Percentiles rank a stretch among this genome's conserved stretches.
Conservation (phyloP, 2,888 invertebrate species). For the Rhagonycha fulva region DNA sequence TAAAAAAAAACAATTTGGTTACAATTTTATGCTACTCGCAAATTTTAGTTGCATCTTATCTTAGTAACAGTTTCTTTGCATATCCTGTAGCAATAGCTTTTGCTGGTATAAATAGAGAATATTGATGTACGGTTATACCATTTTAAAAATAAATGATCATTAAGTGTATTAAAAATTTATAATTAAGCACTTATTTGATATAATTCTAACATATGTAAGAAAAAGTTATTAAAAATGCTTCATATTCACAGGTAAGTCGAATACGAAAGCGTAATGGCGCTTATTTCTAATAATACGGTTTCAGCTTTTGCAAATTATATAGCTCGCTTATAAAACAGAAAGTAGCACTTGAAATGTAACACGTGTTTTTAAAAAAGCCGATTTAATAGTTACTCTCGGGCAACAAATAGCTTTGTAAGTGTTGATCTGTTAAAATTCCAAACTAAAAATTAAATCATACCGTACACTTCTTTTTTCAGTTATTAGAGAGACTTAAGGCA, state of each 20-base stretch:
- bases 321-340: slow-evolving; percentile 1
- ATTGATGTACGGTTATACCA: neutral
- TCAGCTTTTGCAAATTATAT: slow-evolving; percentile 20
- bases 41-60: no score
- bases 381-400: slow-evolving; percentile 13
- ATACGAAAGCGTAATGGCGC: neutral
- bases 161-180: neutral
- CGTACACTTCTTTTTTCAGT: neutral
- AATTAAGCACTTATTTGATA: neutral
- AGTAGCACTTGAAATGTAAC: slow-evolving; percentile 7
- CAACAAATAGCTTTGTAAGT: slow-evolving; percentile 16
- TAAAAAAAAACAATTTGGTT: no score
- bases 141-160: neutral
- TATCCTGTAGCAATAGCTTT: neutral
- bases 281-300: slow-evolving; percentile 20
- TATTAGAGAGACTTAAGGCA: neutral
- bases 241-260: neutral
- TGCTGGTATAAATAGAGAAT: neutral
- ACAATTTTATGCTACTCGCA: no score
- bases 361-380: slow-evolving; percentile 23
- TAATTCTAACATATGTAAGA: neutral
- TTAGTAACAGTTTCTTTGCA: no score
- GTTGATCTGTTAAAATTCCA: slow-evolving; percentile 21
- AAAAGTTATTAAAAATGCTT: neutral
- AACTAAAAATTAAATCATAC: slow-evolving; percentile 8